Conservation (phyloP, 2,113 vertebrate genomes). For the Sarotherodon lohbergeri region DNA sequence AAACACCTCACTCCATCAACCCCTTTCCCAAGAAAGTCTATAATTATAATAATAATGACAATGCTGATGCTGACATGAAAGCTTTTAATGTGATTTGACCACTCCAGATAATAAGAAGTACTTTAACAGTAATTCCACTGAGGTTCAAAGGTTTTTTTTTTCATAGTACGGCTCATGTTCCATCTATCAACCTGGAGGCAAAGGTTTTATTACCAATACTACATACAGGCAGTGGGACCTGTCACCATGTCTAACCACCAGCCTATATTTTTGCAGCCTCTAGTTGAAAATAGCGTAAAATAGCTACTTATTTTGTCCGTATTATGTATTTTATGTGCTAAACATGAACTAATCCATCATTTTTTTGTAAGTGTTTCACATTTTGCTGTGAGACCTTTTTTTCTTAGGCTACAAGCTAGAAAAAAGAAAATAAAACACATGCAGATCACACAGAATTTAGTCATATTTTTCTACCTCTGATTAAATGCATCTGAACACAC, state of each 20-base stretch:
- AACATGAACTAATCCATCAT: not conserved
- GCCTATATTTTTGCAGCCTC: not conserved
- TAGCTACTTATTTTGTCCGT: not conserved
- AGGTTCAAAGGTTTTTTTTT: not conserved
- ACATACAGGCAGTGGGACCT: not conserved
- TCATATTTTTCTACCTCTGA: not conserved
- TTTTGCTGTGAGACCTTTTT: not conserved
- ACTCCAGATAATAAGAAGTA: not conserved
- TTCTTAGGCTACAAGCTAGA: not conserved
- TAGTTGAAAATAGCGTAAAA: not conserved
- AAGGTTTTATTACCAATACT: not conserved
- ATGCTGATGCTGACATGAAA: not conserved
- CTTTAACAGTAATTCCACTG: not conserved
- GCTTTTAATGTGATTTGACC: not conserved
- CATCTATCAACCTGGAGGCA: not conserved
- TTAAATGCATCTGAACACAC: not conserved
- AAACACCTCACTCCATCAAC: not conserved
- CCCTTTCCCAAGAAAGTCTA: not conserved
- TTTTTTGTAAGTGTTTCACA: not conserved
- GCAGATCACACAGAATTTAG: not conserved
- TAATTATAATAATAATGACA: not conserved
- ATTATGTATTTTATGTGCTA: not conserved
- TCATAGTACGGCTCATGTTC: not conserved
- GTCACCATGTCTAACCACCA: not conserved
- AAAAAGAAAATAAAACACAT: not conserved